Evolutionary conservation across 2,888 invertebrate species (phyloP), one percentile per base, ranked within the genome.

Genomic region (Phoenoteleia sp.): DNA sequence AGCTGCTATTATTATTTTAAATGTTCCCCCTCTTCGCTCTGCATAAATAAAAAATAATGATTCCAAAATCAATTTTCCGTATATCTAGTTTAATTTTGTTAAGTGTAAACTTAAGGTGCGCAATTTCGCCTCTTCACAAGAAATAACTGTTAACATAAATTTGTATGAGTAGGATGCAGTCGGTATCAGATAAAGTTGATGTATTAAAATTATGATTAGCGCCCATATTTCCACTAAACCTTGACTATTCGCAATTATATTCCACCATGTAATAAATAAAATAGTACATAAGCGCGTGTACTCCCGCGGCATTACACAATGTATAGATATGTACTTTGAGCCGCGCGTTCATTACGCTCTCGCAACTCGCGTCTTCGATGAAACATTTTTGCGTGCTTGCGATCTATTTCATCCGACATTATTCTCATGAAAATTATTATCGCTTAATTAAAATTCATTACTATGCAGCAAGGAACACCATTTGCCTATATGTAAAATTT

Each of bases 241-340:
- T 80, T 80, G 80, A 58, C 72, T 72, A 71, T 72, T 72, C 45
- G 80, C 80, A 64, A 80, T 80, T 72, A 80, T 66, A 54, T 69
- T 79, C 64, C 58, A 66, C 54, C 62, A 47, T 49, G 80, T 72
- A 72, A 80, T 80, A 64, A 72, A 80, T 80, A 80, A 80, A 72
- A 66, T 45, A 47, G 52, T 64, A 64, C 79, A 71, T 72, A 72
- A 62, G 80, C 72, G 64, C 72, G 80, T 71, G 79, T 52, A 62
- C 79, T 62, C 71, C 71, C 62, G 71, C 60, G 60, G 76, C 58
- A 67, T 58, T 67, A 67, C 77, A 52, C 60, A 77, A 77, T 77
- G 39, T 69, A 60, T 45, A 76, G 76, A 67, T 76, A 76, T 64
- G 54, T 54, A 54, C 75, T 42, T n/a, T 13, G 64, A 45, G 52